Evolutionary conservation across 2,797 vertebrate genomes (phyloP).

Genomic region (Bovichtus diacanthus): DNA sequence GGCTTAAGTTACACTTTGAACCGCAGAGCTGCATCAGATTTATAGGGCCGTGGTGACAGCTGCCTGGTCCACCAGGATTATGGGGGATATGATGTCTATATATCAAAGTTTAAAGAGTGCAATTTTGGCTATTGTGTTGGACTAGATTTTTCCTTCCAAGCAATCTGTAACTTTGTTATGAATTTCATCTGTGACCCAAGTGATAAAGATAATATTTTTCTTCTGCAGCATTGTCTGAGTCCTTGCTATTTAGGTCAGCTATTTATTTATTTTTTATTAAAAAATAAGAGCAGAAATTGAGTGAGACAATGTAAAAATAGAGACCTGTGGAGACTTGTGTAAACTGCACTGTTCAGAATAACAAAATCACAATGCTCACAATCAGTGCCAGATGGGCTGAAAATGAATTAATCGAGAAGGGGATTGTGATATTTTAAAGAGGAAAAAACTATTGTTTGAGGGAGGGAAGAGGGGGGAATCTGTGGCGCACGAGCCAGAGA

Average conservation of each 20-base stretch:
- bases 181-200: conserved; percentile 59
- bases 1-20: conserved; percentile 72
- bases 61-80: conserved; percentile 69
- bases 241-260: conserved; percentile 47
- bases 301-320: conserved; percentile 33
- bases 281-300: conserved; percentile 14
- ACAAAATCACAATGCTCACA: conserved; percentile 49
- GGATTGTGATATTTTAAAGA: conserved; percentile 51
- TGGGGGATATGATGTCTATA: conserved; percentile 69
- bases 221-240: conserved; percentile 45
- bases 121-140: conserved; percentile 47
- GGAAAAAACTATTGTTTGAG: conserved; percentile 51
- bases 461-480: conserved; percentile 29
- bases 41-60: conserved; percentile 74
- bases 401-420: conserved; percentile 32
- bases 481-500: conserved; percentile 42
- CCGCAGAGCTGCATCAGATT: conserved; percentile 64
- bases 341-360: conserved; percentile 33
- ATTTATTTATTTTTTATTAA: conserved; percentile 13
- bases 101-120: conserved; percentile 72
- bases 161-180: conserved; percentile 59
- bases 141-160: conserved; percentile 39
- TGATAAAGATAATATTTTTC: conserved; percentile 53
- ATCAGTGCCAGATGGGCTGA: conserved; percentile 63
- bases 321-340: conserved; percentile 28